Base-by-base conservation (phyloP, 2,888 invertebrate species). In the Rhamnusium bicolor region DNA sequence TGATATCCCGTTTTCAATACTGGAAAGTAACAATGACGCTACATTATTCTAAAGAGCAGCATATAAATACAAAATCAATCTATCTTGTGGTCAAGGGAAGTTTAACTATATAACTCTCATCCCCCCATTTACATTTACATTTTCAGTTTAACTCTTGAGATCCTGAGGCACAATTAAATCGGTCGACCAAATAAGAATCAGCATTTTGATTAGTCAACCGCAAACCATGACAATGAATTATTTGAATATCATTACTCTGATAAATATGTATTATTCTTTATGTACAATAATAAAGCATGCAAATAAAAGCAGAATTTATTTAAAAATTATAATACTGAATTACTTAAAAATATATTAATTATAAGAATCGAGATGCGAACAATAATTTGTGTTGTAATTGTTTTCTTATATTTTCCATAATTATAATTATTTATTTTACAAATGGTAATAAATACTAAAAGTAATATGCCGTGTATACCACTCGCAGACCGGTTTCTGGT, bases 51-150 rank as follows among this genome's bases (percentile, higher is more conserved):
- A 79, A 83, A 82, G 73, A 81, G 79, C 80, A 71, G 62, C 75
- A 54, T 75, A 83, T 83, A 82, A 83, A 83, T 83, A 83, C 79
- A 74, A 76, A 82, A 84, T 83, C 85, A 82, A 84, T 85, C 83
- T 79, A 84, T 85, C 85, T 84, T 84, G 80, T 78, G 84, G 84
- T 83, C 83, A 84, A 83, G 79, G 82, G 82, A 83, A 77, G 76
- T 81, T 80, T 82, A 56, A 67, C 67, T 56, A 67, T 67, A 56
- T 56, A 67, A 67, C 67, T 54, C 19, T 24, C 79, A 82, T 78
- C 81, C 83, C 81, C 81, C 68, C 67, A 29, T 27, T 79, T 82
- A 81, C 82, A 83, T 83, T 82, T 83, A 81, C 83, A 83, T 83
- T 82, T 83, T 81, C 81, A 76, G 79, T 81, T 74, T 75, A 81